Percentiles rank a stretch among this genome's conserved stretches.
phyloP scores from a whole-genome alignment of 2,888 invertebrate species.

The Bugula neritina region DNA sequence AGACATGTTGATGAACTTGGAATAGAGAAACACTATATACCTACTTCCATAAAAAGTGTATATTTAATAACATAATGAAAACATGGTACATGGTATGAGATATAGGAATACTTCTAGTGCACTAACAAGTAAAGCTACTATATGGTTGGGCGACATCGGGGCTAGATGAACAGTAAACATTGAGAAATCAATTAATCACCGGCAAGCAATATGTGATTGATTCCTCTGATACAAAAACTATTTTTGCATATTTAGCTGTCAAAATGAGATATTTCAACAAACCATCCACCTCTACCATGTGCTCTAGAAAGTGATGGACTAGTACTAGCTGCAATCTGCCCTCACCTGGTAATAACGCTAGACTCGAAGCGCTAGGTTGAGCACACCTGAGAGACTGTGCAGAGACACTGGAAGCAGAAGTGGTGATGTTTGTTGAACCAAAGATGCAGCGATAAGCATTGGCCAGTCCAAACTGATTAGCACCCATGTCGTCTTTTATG shows the following conservation, averaged over 20 bases:
- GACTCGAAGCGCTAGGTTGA: neutral
- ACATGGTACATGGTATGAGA: too few species aligned
- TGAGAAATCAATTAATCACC: conserved; percentile 11
- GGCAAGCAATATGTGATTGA: neutral
- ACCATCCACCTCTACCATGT: neutral
- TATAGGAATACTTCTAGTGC: too few species aligned
- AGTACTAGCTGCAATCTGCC: neutral
- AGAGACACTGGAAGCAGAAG: neutral
- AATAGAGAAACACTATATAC: too few species aligned
- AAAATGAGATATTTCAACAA: conserved; percentile 11
- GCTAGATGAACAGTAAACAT: neutral
- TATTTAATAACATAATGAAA: too few species aligned
- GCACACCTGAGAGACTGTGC: neutral
- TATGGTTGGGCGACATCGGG: neutral
- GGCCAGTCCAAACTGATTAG: neutral
- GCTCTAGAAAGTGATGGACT: neutral
- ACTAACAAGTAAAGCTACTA: too few species aligned
- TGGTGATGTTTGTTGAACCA: neutral
- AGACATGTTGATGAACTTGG: too few species aligned
- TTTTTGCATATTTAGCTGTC: conserved; percentile 13
- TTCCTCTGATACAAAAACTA: neutral
- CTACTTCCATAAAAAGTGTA: too few species aligned
- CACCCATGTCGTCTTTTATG: neutral
- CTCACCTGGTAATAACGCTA: neutral
- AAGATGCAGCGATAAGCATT: neutral